Percentiles rank a stretch among this genome's conserved stretches.
These are phyloP conservation scores for Hippopotamus amphibius DNA, from an alignment of 2,113 vertebrate species.

Conservation along the genomic window DNA sequence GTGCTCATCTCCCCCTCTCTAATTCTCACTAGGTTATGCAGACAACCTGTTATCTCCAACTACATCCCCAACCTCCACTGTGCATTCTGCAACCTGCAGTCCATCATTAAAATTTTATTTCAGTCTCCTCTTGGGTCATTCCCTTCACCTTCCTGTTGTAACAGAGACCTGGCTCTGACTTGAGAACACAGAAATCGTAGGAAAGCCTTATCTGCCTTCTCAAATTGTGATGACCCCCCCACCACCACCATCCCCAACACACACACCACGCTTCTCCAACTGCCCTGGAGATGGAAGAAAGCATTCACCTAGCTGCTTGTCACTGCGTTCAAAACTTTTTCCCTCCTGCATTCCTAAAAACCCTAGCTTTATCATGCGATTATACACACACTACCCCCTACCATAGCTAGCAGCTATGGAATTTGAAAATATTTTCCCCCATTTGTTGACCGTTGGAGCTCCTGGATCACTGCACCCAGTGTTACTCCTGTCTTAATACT, in stretches of 20 bases:
- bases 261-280: not conserved
- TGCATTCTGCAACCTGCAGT: not conserved
- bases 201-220: not conserved
- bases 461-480: not conserved
- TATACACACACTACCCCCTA: not conserved
- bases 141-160: not conserved
- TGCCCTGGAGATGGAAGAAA: not conserved
- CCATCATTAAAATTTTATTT: not conserved
- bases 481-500: not conserved
- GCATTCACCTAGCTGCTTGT: not conserved
- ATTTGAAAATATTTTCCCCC: not conserved
- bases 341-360: not conserved
- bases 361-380: not conserved
- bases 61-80: not conserved
- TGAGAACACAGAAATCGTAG: not conserved
- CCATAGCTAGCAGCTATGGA: not conserved
- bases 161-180: not conserved
- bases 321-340: not conserved
- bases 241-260: no score
- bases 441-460: not conserved
- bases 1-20: not conserved
- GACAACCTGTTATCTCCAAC: not conserved
- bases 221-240: not conserved
- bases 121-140: not conserved
- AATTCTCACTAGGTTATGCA: not conserved